Evolutionary conservation across 2,888 invertebrate genomes (phyloP).

Genomic region (Helicoverpa assulta): DNA sequence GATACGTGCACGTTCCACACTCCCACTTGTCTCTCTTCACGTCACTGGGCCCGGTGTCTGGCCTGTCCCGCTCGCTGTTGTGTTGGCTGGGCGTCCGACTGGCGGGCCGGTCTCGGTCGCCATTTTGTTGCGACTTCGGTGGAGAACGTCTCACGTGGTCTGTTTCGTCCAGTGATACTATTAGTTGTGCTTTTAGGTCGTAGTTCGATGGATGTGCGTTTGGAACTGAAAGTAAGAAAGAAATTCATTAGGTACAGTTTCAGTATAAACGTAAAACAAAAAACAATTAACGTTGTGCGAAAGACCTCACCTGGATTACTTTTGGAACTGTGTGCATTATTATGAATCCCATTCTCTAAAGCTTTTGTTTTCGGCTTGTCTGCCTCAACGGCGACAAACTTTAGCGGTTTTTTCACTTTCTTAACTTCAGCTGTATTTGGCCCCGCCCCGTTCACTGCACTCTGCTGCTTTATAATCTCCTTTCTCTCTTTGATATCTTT

Average conservation of each 20-base stretch:
- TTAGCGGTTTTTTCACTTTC: constrained; percentile 79
- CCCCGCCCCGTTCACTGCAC: constrained; percentile 74
- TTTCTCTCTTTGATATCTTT: constrained; percentile 84
- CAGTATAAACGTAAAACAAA: background rate
- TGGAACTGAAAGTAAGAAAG: constrained; percentile 57
- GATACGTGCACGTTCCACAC: constrained; percentile 93
- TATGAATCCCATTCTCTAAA: constrained; percentile 80
- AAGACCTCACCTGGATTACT: constrained; percentile 72
- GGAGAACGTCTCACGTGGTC: constrained; percentile 74
- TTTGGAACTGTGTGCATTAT: constrained; percentile 72
- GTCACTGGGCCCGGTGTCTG: constrained; percentile 50
- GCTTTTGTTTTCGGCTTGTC: constrained; percentile 76
- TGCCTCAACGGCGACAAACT: constrained; percentile 74
- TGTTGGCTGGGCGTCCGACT: constrained; percentile 60
- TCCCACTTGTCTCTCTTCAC: constrained; percentile 89
- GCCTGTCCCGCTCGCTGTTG: constrained; percentile 57
- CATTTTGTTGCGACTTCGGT: constrained; percentile 68
- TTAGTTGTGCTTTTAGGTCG: constrained; percentile 84
- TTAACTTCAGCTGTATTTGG: constrained; percentile 75
- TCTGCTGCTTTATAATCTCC: constrained; percentile 83
- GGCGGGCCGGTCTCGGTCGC: constrained; percentile 67
- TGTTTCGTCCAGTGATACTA: constrained; percentile 84
- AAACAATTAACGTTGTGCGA: background rate
- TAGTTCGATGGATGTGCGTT: constrained; percentile 71
- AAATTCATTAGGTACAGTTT: too few species aligned